A percentile compares a stretch with the other conserved stretches of the same genome.
phyloP scores from a whole-genome alignment of 2,888 invertebrate genomes.

The Mesopsocus fuscifrons region DNA sequence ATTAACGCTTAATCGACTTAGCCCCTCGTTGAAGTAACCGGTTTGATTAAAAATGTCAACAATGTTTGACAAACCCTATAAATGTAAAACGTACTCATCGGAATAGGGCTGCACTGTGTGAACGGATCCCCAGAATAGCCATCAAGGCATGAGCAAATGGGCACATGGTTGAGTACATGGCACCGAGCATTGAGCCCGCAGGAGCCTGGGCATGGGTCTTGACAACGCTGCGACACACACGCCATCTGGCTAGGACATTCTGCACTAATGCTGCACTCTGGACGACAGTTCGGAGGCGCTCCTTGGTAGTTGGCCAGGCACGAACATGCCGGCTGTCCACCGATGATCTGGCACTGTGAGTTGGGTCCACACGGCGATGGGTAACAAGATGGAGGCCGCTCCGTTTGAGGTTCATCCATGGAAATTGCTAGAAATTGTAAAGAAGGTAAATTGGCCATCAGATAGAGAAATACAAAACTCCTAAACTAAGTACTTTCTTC shows the following conservation, averaged over 20 bases:
- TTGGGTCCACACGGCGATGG: constrained; percentile 75
- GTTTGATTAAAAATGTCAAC: too few relatives aligned
- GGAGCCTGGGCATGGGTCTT: constrained; percentile 65
- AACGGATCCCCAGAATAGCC: constrained; percentile 69
- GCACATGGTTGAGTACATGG: constrained; percentile 57
- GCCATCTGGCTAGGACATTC: constrained; percentile 61
- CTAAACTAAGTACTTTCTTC: too few relatives aligned
- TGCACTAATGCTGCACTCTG: constrained; percentile 59
- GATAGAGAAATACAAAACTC: constrained; percentile 4
- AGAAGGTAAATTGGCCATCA: constrained; percentile 7
- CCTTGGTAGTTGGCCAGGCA: constrained; percentile 61
- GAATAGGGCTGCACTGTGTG: constrained; percentile 41
- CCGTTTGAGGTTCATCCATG: constrained; percentile 27
- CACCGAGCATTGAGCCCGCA: constrained; percentile 65
- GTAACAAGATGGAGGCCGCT: constrained; percentile 51
- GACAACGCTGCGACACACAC: constrained; percentile 59
- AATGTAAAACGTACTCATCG: constrained; percentile 6
- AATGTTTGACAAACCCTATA: too few relatives aligned
- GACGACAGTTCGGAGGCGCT: constrained; percentile 58
- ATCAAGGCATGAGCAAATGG: constrained; percentile 58
- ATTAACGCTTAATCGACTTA: too few relatives aligned
- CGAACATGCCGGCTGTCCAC: constrained; percentile 56
- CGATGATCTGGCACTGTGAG: constrained; percentile 55
- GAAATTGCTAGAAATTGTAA: constrained; percentile 18
- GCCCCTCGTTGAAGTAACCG: too few relatives aligned